phyloP scores from a whole-genome alignment of 2,888 invertebrate species.

The Dryobota labecula region DNA sequence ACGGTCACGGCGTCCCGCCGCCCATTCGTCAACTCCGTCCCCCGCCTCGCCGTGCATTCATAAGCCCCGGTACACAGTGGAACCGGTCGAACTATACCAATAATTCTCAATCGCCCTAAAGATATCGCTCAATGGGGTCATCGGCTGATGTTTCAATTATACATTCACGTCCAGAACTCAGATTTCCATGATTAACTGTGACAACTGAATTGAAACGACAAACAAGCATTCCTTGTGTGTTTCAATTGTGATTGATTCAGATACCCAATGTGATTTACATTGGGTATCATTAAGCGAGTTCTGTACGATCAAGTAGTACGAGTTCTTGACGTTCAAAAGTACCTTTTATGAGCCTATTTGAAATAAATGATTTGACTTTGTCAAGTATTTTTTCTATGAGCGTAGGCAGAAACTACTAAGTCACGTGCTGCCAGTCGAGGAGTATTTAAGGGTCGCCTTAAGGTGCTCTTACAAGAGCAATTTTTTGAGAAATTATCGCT shows the following conservation, averaged over 20 bases:
- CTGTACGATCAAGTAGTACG: not conserved
- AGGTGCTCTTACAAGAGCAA: no score
- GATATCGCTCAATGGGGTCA: conserved; percentile 27
- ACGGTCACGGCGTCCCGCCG: no score
- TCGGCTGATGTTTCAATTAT: conserved; percentile 31
- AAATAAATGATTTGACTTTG: no score
- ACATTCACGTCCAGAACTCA: conserved; percentile 26
- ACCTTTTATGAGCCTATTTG: no score
- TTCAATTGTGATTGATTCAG: conserved; percentile 33
- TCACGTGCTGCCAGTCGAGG: no score
- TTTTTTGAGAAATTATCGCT: no score
- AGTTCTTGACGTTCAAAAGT: no score
- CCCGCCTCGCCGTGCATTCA: no score
- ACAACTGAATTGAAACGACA: conserved; percentile 27
- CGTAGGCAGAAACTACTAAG: not conserved
- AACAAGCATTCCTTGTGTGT: conserved; percentile 5
- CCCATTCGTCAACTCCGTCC: no score
- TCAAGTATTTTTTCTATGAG: not conserved
- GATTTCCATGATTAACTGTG: conserved; percentile 27
- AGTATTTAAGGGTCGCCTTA: no score
- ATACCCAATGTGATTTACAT: not conserved
- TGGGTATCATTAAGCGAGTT: not conserved
- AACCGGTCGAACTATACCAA: no score
- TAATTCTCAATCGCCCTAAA: not conserved
- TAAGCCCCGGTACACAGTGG: no score